phyloP scores from a whole-genome alignment of 2,888 invertebrate genomes.

The Tromatobia lineatoria region DNA sequence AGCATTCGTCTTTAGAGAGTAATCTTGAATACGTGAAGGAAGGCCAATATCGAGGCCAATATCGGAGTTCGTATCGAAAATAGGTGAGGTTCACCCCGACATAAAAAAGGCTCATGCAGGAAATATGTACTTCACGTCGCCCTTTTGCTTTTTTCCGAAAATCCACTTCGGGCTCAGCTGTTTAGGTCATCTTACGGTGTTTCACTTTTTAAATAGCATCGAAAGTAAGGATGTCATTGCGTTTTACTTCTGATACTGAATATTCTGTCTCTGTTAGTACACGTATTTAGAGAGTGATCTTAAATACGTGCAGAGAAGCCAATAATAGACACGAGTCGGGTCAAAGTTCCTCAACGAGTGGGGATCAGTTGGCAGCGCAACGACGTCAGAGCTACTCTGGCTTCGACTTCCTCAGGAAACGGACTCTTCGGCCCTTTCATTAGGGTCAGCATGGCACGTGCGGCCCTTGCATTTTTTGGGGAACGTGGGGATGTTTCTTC shows the following conservation, averaged over 20 bases:
- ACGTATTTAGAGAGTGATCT: constrained; percentile 40
- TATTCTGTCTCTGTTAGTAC: constrained; percentile 34
- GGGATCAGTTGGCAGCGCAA: constrained; percentile 75
- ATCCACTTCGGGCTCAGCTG: constrained; percentile 58
- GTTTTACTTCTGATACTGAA: constrained; percentile 57
- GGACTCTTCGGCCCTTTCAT: constrained; percentile 26
- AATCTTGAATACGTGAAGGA: constrained; percentile 35
- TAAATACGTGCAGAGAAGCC: constrained; percentile 47
- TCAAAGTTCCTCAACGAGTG: constrained; percentile 72
- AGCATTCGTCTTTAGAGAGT: constrained; percentile 37
- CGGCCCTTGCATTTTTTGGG: constrained; percentile 41
- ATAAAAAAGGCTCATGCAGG: constrained; percentile 22
- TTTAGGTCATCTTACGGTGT: constrained; percentile 42
- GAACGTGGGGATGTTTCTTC: constrained; percentile 48
- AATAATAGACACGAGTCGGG: constrained; percentile 75
- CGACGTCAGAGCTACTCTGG: constrained; percentile 29
- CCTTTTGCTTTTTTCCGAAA: constrained; percentile 23
- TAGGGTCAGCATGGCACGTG: constrained; percentile 52
- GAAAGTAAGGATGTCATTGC: constrained; percentile 60
- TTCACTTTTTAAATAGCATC: constrained; percentile 42
- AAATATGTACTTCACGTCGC: constrained; percentile 44
- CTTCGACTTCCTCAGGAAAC: constrained; percentile 41
- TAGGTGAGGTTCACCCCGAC: constrained; percentile 1
- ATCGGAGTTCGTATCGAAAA: constrained; percentile 46
- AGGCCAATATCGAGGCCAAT: too few species aligned